These are phyloP conservation scores for Metalampra italica DNA, from an alignment of 2,888 invertebrate genomes.

Conservation along the genomic window DNA sequence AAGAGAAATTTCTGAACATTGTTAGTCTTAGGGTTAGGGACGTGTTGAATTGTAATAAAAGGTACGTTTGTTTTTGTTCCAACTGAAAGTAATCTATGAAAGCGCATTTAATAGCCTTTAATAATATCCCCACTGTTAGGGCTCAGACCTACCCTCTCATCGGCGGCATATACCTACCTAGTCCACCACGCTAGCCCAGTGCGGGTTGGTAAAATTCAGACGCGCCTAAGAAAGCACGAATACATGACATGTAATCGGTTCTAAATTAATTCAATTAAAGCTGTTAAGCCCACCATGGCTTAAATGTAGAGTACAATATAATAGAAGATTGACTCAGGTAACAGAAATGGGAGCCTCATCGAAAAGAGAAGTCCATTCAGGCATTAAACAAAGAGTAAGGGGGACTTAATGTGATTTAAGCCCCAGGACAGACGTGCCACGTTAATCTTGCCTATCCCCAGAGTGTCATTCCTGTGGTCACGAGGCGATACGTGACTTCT, in stretches of 20 bases:
- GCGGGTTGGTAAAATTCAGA: not conserved
- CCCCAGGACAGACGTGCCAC: conserved; percentile 60
- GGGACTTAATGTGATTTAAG: conserved; percentile 69
- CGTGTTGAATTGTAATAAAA: conserved; percentile 12
- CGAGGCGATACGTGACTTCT: conserved; percentile 58
- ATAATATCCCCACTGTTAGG: too few species aligned
- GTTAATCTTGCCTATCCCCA: conserved; percentile 66
- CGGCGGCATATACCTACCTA: too few species aligned
- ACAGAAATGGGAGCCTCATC: conserved; percentile 43
- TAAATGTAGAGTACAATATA: not conserved
- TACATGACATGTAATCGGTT: too few species aligned
- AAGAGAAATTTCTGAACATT: conserved; percentile 33
- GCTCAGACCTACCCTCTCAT: too few species aligned
- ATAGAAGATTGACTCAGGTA: conserved; percentile 16
- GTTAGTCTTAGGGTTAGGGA: conserved; percentile 11
- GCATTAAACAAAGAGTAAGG: conserved; percentile 57
- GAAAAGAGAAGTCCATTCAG: conserved; percentile 41
- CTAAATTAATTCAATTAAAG: not conserved
- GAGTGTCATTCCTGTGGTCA: conserved; percentile 52
- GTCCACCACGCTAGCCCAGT: too few species aligned
- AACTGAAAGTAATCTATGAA: too few species aligned
- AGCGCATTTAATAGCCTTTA: too few species aligned
- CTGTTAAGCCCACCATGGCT: not conserved
- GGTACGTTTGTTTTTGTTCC: too few species aligned
- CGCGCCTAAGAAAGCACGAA: not conserved